Evolutionary conservation across 2,888 invertebrate genomes (phyloP).

Genomic region (Eretmocerus hayati): DNA sequence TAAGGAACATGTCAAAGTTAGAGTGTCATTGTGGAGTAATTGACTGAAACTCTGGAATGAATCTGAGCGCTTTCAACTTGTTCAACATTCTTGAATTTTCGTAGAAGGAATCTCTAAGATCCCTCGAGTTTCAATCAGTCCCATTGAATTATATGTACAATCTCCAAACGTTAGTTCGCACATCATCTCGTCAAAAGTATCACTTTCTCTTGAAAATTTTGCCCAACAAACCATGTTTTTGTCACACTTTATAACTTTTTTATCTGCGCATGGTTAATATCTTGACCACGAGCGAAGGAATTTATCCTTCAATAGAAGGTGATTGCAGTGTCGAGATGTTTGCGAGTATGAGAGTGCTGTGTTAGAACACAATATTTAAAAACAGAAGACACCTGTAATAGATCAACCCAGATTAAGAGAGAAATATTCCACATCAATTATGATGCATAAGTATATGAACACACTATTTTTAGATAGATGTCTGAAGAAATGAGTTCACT

Average conservation of each 20-base stretch:
- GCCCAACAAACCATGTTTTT: too few relatives aligned
- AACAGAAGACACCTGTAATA: constrained; percentile 15
- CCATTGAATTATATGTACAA: constrained; percentile 12
- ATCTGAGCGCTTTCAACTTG: too few relatives aligned
- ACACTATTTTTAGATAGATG: too few relatives aligned
- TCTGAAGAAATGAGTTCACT: constrained; percentile 7
- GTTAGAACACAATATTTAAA: constrained; percentile 22
- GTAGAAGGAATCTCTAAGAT: not conserved
- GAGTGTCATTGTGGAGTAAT: too few relatives aligned
- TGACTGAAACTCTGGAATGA: not conserved
- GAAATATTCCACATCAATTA: too few relatives aligned
- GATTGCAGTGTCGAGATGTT: constrained; percentile 9
- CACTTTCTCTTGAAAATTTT: not conserved
- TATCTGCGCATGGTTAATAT: too few relatives aligned
- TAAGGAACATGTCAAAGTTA: too few relatives aligned
- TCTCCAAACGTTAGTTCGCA: too few relatives aligned
- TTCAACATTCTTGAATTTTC: not conserved
- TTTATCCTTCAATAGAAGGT: not conserved
- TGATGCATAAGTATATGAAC: too few relatives aligned
- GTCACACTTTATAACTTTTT: not conserved
- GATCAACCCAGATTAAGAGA: constrained; percentile 10
- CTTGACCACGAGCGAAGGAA: too few relatives aligned
- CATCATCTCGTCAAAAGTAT: too few relatives aligned
- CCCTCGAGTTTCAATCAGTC: constrained; percentile 7
- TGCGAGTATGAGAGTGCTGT: constrained; percentile 12